A percentile compares a stretch with the other conserved stretches of the same genome.
Conservation (phyloP, 2,888 invertebrate species). For the Pterostichus madidus region DNA sequence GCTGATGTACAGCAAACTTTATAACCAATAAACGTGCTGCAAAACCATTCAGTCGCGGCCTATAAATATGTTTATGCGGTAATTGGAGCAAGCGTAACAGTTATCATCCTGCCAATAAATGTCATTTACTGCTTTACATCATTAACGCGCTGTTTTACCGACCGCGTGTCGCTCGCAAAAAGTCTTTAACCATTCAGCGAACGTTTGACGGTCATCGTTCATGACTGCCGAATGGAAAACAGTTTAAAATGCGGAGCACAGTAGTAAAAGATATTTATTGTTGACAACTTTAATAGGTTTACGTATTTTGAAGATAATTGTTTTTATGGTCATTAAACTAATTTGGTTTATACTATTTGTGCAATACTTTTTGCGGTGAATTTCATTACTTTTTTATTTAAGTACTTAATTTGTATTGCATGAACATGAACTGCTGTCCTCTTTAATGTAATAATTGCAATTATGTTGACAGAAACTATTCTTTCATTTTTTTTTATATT, state of each 20-base stretch:
- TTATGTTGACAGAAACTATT: too few species aligned
- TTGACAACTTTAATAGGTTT: neutral
- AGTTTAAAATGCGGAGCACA: conserved; percentile 1
- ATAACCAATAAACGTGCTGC: conserved; percentile 24
- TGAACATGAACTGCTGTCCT: too few species aligned
- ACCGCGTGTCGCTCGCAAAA: neutral
- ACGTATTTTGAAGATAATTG: neutral
- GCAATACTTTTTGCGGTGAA: too few species aligned
- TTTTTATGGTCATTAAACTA: conserved; percentile 16
- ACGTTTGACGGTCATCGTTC: too few species aligned
- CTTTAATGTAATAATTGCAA: too few species aligned
- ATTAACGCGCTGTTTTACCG: conserved; percentile 27
- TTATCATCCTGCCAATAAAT: conserved; percentile 54
- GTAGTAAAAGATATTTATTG: conserved; percentile 30
- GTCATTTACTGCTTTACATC: conserved; percentile 44
- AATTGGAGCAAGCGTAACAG: conserved; percentile 51
- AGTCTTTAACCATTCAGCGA: neutral
- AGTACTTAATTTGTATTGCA: too few species aligned
- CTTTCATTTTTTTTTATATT: too few species aligned
- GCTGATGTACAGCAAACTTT: neutral
- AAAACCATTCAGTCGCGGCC: conserved; percentile 9
- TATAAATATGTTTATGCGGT: conserved; percentile 48
- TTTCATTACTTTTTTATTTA: too few species aligned
- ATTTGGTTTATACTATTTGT: neutral
- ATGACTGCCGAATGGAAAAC: neutral